Conservation (phyloP, 2,888 invertebrate species). For the Aethes cnicana region DNA sequence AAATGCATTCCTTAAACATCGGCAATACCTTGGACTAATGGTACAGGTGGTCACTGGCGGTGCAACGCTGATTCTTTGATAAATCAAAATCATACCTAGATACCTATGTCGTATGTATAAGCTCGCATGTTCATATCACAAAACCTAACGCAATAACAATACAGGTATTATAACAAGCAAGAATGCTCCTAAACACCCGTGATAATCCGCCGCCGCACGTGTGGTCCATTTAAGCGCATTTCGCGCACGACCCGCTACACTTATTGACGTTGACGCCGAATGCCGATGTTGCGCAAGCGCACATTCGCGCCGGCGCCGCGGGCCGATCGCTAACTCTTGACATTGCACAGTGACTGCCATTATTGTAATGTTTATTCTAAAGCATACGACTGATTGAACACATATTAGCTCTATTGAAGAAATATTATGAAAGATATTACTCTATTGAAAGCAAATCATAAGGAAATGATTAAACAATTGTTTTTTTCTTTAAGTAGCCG, state of each 20-base stretch:
- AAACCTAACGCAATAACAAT: no score
- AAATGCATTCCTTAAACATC: no score
- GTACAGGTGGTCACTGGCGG: no score
- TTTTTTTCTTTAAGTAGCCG: no score
- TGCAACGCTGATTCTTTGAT: no score
- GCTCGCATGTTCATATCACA: no score
- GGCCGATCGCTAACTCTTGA: slow-evolving; percentile 46
- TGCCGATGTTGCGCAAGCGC: slow-evolving; percentile 52
- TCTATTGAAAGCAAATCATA: neutral
- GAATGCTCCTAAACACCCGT: neutral
- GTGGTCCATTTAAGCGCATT: slow-evolving; percentile 51
- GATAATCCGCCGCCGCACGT: slow-evolving; percentile 40
- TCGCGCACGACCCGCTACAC: slow-evolving; percentile 49
- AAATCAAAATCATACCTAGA: no score
- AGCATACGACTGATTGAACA: slow-evolving; percentile 2
- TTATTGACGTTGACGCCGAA: slow-evolving; percentile 44
- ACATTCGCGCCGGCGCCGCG: slow-evolving; percentile 34
- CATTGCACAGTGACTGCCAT: slow-evolving; percentile 53
- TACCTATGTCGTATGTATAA: no score
- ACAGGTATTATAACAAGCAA: no score
- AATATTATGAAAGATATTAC: neutral
- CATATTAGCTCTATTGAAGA: neutral
- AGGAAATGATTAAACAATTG: neutral
- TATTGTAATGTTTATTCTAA: slow-evolving; percentile 26
- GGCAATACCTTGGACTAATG: no score